Evolutionary conservation across 2,888 invertebrate species (phyloP), one percentile per base, ranked within the genome.

Genomic region (Eilema caniola): DNA sequence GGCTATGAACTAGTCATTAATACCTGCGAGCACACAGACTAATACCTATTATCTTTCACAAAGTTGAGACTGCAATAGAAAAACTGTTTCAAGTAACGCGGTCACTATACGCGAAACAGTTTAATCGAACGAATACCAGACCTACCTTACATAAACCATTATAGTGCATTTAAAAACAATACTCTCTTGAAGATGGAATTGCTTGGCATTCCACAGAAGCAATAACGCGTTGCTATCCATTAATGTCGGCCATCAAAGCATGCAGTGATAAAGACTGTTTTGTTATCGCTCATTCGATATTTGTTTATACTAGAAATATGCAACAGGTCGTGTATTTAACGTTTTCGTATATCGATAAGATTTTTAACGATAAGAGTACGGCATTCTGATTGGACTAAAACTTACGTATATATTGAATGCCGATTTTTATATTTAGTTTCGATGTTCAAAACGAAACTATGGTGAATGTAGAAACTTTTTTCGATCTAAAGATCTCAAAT

Each of bases 101-200:
- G 64, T 70, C 70, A 71, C 25, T 24, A 62, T 67, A 76, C 66
- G 65, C 71, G 25, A 78, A 69, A 70, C 63, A 37, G 57, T 66
- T n/a, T 66, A 47, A 63, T 65, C 37, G 71, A 74, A 64, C 66
- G 16, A 68, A 74, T 74, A 57, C 76, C 69, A 80, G 74, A 75
- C 71, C 77, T 82, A 56, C 75, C 82, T 82, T 77, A 81, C 75
- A 73, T 82, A 80, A 59, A 74, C 75, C 67, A 73, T 75, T 77
- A 68, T 74, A 23, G 61, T 72, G 28, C 16, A 71, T 69, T 70
- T 61, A 67, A 62, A 56, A 69, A 76, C 69, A 76, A 74, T 78
- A 70, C 69, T 78, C 76, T 77, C 73, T n/a, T 65, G 59, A 74
- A 77, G 77, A 75, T 79, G 31, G 62, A 72, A 80, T 78, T 73